Conservation (phyloP, 2,888 invertebrate species). For the Heliconius ismenius region DNA sequence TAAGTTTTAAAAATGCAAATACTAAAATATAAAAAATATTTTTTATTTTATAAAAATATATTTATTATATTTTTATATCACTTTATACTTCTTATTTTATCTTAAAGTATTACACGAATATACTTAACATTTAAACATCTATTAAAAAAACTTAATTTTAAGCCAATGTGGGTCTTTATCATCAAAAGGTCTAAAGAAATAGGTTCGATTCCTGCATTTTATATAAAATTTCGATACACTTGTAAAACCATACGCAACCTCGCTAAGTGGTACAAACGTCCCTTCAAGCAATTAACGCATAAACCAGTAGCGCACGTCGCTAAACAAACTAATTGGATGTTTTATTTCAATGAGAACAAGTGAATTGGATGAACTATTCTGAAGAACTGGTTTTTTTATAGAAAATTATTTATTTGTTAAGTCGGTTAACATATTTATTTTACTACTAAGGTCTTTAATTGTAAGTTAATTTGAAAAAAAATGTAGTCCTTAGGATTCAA, state of each 20-base stretch:
- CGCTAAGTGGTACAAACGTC: constrained; percentile 67
- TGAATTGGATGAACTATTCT: constrained; percentile 40
- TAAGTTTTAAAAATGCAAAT: too few relatives aligned
- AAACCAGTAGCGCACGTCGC: constrained; percentile 61
- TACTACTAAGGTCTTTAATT: too few relatives aligned
- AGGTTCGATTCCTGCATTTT: not conserved
- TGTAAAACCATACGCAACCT: constrained; percentile 21
- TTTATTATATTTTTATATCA: not conserved
- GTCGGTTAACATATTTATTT: not conserved
- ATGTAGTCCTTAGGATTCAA: too few relatives aligned
- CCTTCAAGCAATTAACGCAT: constrained; percentile 67
- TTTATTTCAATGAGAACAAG: constrained; percentile 38
- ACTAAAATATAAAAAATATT: not conserved
- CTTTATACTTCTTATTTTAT: not conserved
- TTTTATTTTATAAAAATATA: not conserved
- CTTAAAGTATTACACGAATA: not conserved
- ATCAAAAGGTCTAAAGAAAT: not conserved
- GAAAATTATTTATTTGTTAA: not conserved
- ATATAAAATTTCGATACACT: not conserved
- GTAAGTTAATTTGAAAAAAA: too few relatives aligned
- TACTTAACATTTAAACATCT: too few relatives aligned
- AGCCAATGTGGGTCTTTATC: not conserved
- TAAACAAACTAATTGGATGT: constrained; percentile 74
- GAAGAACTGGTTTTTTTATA: not conserved
- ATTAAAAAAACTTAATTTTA: not conserved